These are phyloP conservation scores for Psix sp. DNA, from an alignment of 1,140 invertebrate genomes.

Conservation along the genomic window DNA sequence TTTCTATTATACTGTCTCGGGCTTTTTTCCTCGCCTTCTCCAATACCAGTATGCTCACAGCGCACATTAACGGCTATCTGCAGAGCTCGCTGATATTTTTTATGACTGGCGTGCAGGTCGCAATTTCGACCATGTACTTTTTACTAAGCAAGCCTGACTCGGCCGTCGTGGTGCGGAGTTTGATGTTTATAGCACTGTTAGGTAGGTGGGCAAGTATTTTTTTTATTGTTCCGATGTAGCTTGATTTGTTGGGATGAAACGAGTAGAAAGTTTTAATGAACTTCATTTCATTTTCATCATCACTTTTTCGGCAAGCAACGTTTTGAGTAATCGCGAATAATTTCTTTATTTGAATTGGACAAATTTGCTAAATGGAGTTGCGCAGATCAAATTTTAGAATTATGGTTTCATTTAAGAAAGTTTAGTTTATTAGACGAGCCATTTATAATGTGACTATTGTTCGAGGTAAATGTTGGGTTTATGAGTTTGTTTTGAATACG, in stretches of 20 bases:
- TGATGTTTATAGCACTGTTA: slow-evolving; percentile 66
- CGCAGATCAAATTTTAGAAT: too few relatives aligned
- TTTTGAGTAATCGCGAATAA: too few relatives aligned
- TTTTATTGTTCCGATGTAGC: not conserved
- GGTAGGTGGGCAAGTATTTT: slow-evolving; percentile 57
- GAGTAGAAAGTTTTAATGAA: too few relatives aligned
- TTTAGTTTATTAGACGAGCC: too few relatives aligned
- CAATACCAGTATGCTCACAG: slow-evolving; percentile 78
- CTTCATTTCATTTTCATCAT: too few relatives aligned
- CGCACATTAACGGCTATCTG: slow-evolving; percentile 80
- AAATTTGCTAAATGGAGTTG: too few relatives aligned
- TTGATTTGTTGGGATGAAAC: not conserved
- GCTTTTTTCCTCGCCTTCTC: slow-evolving; percentile 79
- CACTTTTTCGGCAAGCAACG: too few relatives aligned
- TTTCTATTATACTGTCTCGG: slow-evolving; percentile 79
- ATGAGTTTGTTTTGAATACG: too few relatives aligned
- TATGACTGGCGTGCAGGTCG: slow-evolving; percentile 77
- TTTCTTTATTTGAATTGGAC: too few relatives aligned
- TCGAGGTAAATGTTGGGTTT: too few relatives aligned
- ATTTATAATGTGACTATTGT: too few relatives aligned
- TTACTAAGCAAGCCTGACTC: slow-evolving; percentile 63
- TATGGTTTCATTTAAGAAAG: too few relatives aligned
- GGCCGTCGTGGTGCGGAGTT: slow-evolving; percentile 57
- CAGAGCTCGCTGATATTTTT: slow-evolving; percentile 79
- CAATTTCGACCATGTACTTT: slow-evolving; percentile 74